Evolutionary conservation across 2,113 vertebrate species (phyloP).

Genomic region (Catharus minimus): DNA sequence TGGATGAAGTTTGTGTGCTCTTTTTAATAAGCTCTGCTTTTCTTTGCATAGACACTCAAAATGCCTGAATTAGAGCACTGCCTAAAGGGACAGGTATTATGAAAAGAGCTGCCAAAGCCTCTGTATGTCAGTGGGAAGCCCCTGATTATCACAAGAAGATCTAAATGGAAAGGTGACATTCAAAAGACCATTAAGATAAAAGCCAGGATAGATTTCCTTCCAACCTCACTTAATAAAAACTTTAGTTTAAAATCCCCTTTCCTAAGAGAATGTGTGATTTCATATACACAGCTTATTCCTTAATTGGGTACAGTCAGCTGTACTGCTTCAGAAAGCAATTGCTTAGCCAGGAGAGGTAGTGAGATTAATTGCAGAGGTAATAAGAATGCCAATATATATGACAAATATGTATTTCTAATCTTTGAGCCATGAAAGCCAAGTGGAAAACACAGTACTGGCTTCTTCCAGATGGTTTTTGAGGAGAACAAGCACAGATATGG

Average conservation of each 20-base stretch:
- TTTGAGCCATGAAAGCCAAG: neutral
- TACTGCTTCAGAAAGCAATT: slow-evolving; percentile 15
- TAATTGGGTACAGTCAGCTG: slow-evolving; percentile 4
- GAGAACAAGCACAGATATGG: neutral
- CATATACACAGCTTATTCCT: neutral
- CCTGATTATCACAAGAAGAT: slow-evolving; percentile 32
- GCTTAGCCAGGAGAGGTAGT: slow-evolving; percentile 15
- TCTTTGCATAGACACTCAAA: slow-evolving; percentile 7
- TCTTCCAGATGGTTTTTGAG: neutral
- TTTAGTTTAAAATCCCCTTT: slow-evolving; percentile 42
- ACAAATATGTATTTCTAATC: slow-evolving; percentile 8
- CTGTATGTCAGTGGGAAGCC: slow-evolving; percentile 21
- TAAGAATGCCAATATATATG: slow-evolving; percentile 6
- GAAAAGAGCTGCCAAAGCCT: slow-evolving; percentile 39
- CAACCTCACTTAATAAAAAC: neutral
- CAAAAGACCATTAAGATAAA: slow-evolving; percentile 52
- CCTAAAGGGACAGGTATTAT: slow-evolving; percentile 54
- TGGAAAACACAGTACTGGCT: neutral
- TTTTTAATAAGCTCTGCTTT: slow-evolving; percentile 28
- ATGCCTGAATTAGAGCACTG: slow-evolving; percentile 14
- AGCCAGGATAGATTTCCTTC: slow-evolving; percentile 30
- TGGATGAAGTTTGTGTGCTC: slow-evolving; percentile 32
- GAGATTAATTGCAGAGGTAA: slow-evolving; percentile 37
- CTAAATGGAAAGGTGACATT: slow-evolving; percentile 59
- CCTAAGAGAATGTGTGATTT: neutral